Evolutionary conservation across 2,113 vertebrate genomes (phyloP).

Genomic region (Poecile atricapillus): DNA sequence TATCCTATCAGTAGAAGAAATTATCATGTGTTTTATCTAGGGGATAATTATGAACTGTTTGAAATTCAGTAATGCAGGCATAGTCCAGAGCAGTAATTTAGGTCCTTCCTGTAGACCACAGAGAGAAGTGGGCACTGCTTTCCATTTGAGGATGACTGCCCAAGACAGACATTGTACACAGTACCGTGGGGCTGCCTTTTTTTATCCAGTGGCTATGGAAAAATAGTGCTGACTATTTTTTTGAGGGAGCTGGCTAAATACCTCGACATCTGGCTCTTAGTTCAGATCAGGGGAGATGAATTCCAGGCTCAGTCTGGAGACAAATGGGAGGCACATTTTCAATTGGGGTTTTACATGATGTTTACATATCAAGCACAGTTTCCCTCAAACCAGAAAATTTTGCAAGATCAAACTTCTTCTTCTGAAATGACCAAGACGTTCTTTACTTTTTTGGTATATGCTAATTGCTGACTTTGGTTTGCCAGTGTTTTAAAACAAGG

Average conservation of each 20-base stretch:
- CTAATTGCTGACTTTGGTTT: not conserved
- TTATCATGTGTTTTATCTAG: not conserved
- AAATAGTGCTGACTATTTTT: not conserved
- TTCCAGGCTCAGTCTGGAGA: not conserved
- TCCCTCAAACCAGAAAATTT: not conserved
- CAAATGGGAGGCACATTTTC: not conserved
- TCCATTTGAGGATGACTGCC: not conserved
- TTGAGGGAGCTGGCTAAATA: not conserved
- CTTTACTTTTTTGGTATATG: not conserved
- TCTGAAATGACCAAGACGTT: not conserved
- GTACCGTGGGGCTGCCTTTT: not conserved
- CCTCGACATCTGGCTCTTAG: not conserved
- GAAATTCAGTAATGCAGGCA: not conserved
- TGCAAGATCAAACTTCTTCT: not conserved
- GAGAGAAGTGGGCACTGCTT: not conserved
- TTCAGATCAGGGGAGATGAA: not conserved
- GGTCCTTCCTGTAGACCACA: not conserved
- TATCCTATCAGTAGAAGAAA: not conserved
- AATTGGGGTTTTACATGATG: not conserved
- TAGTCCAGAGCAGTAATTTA: not conserved
- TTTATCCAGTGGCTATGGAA: not conserved
- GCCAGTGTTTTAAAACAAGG: not conserved
- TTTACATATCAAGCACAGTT: not conserved
- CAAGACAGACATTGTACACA: not conserved
- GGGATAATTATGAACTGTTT: not conserved